Evolutionary conservation across 2,797 vertebrate species (phyloP), one percentile per base, ranked within the genome.

Genomic region (Synanceia verrucosa): DNA sequence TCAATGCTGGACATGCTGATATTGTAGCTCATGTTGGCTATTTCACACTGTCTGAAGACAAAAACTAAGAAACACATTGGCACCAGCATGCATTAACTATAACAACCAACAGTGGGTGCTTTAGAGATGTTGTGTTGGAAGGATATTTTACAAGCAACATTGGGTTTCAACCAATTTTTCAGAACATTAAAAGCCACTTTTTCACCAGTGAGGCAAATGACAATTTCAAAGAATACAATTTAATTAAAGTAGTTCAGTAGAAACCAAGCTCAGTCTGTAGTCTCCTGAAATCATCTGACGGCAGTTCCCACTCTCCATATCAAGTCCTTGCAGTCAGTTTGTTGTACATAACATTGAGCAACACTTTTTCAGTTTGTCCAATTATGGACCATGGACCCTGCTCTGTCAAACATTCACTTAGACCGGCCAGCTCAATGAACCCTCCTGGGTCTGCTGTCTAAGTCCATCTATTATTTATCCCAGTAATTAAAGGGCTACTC

Each of bases 401-500:
- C 29, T 51, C 51, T n/a, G 47, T 66, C 67, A 65, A 71, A 68
- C 48, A 57, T 70, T 83, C 70, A 72, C 74, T 84, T 64, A 61
- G 26, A 16, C 43, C 7, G 48, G 51, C 66, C 46, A 39, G 56
- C 69, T 80, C 81, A 81, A 82, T 75, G 84, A 84, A 61, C 56
- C 85, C 73, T 77, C 2, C 9, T 71, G 71, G 73, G 58, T 73
- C 73, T 67, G 65, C 76, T 71, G 59, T 73, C 66, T 83, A 70
- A 64, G 39, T 70, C 77, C 60, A 88, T 88, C 55, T 82, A 89
- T 88, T 91, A 89, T 91, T 87, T 78, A 91, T 85, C 48, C 9
- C 44, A 53, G 70, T 89, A 91, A 89, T 91, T 91, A 88, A 92
- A 91, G 84, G 67, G 65, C 72, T 83, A 61, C 77, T 85, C 80